phyloP scores from a whole-genome alignment of 2,797 vertebrate species.

The Pangasius djambal region DNA sequence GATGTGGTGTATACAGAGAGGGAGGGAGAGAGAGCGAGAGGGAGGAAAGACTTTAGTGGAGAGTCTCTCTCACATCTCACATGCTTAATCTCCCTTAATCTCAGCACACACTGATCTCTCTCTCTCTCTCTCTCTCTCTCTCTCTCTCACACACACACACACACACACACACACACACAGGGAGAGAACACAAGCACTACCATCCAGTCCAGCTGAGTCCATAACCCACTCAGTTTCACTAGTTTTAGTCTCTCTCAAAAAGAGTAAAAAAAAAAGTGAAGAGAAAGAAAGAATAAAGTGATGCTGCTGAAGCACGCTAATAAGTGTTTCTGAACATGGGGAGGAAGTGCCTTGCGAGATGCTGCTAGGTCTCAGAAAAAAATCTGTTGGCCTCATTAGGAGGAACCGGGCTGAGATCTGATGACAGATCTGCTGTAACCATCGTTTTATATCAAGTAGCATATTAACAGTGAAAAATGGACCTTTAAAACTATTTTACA shows the following conservation, averaged over 20 bases:
- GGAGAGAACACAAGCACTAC: background rate
- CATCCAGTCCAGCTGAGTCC: background rate
- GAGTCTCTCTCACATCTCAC: background rate
- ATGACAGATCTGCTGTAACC: background rate
- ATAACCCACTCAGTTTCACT: background rate
- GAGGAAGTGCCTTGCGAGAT: background rate
- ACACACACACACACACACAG: no score
- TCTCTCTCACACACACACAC: no score
- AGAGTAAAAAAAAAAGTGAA: background rate
- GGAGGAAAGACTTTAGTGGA: no score
- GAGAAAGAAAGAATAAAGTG: background rate
- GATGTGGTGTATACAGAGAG: no score
- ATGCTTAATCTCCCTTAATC: background rate
- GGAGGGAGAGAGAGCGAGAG: no score
- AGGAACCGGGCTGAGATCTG: background rate
- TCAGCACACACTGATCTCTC: background rate
- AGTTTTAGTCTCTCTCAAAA: background rate
- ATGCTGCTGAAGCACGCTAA: background rate
- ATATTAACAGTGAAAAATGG: background rate
- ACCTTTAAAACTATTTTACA: background rate
- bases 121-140: background rate
- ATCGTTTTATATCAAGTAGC: background rate
- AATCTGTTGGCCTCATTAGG: background rate
- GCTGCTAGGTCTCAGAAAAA: background rate
- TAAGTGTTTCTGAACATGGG: background rate